A percentile compares a stretch with the other conserved stretches of the same genome.
Evolutionary conservation across 2,888 invertebrate genomes (phyloP).

Genomic region (Sylvicola fuscatus): DNA sequence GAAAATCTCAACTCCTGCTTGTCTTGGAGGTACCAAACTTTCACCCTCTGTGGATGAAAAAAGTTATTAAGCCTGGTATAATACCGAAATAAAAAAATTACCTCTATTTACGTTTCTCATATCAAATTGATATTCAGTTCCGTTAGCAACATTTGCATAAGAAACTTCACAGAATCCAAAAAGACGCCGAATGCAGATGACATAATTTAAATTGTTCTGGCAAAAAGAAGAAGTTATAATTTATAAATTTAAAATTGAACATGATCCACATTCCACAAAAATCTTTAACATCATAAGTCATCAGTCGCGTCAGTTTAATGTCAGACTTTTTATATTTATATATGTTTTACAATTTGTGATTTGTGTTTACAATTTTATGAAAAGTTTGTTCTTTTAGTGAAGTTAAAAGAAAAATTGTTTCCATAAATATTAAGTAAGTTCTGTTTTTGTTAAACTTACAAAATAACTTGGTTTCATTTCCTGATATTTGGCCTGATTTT

Average conservation of each 20-base stretch:
- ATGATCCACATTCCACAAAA: too few species aligned
- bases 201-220: conserved; percentile 60
- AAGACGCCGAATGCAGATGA: conserved; percentile 43
- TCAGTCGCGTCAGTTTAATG: background rate
- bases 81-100: conserved; percentile 12
- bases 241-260: background rate
- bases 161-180: conserved; percentile 43
- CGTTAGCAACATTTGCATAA: conserved; percentile 29
- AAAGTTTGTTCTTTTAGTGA: background rate
- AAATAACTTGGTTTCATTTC: conserved; percentile 36
- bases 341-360: background rate
- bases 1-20: conserved; percentile 53
- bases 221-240: background rate
- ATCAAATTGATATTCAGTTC: conserved; percentile 37
- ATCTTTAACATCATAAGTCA: background rate
- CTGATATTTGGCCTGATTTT: conserved; percentile 32
- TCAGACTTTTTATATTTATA: background rate
- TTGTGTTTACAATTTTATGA: background rate
- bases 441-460: conserved; percentile 25
- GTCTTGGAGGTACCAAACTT: conserved; percentile 38
- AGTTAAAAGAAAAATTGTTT: background rate
- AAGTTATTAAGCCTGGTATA: background rate
- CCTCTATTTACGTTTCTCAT: conserved; percentile 44
- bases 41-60: conserved; percentile 30
- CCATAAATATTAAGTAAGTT: background rate